These are phyloP conservation scores for Sinonovacula constricta DNA, from an alignment of 1,140 invertebrate genomes.

Conservation along the genomic window DNA sequence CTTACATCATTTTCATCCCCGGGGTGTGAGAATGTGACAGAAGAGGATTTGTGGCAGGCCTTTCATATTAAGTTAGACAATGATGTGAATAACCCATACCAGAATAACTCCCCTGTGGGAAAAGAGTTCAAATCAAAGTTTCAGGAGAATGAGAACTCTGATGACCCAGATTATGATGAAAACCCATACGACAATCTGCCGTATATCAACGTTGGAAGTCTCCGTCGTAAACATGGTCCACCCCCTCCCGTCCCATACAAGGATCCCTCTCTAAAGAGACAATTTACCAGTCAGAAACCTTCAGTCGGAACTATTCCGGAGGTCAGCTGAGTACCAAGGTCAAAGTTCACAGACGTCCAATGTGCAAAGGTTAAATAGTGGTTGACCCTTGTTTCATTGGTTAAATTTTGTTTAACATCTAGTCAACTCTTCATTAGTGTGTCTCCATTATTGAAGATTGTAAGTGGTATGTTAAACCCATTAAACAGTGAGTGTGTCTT, in stretches of 20 bases:
- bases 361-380: too few relatives aligned
- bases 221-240: slow-evolving; percentile 19
- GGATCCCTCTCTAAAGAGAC: slow-evolving; percentile 13
- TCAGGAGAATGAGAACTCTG: background rate
- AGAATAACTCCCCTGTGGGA: background rate
- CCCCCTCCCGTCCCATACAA: slow-evolving; percentile 16
- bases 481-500: too few relatives aligned
- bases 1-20: slow-evolving; percentile 31
- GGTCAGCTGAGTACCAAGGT: too few relatives aligned
- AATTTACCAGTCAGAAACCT: slow-evolving; percentile 27
- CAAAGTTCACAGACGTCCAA: too few relatives aligned
- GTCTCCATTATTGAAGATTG: too few relatives aligned
- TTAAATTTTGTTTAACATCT: too few relatives aligned
- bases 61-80: slow-evolving; percentile 46
- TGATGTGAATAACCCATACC: background rate
- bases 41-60: slow-evolving; percentile 62
- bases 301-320: slow-evolving; percentile 35
- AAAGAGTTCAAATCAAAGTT: background rate
- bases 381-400: too few relatives aligned
- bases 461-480: too few relatives aligned
- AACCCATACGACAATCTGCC: slow-evolving; percentile 41
- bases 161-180: slow-evolving; percentile 39
- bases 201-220: slow-evolving; percentile 22
- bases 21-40: slow-evolving; percentile 57
- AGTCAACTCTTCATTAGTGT: too few relatives aligned